Evolutionary conservation across 2,888 invertebrate genomes (phyloP).

Genomic region (Steinernema hermaphroditum): DNA sequence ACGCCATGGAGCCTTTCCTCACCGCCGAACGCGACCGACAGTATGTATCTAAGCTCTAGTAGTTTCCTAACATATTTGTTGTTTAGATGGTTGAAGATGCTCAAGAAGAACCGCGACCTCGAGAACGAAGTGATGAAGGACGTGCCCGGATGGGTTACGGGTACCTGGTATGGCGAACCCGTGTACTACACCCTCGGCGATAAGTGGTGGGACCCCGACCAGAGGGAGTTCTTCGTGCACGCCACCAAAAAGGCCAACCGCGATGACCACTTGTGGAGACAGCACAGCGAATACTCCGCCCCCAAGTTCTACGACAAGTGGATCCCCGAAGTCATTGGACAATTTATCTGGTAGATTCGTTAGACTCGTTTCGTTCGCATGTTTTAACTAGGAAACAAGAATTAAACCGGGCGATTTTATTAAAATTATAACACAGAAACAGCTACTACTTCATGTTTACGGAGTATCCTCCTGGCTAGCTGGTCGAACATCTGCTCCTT

Average conservation of each 20-base stretch:
- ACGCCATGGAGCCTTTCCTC: constrained; percentile 64
- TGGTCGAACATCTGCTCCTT: constrained; percentile 58
- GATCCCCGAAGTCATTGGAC: constrained; percentile 54
- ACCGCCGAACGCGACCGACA: constrained; percentile 64
- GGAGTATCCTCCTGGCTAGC: constrained; percentile 60
- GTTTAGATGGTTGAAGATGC: constrained; percentile 60
- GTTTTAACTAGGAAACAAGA: constrained; percentile 22
- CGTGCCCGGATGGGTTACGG: constrained; percentile 68
- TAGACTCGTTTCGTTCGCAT: constrained; percentile 8
- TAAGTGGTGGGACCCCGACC: constrained; percentile 65
- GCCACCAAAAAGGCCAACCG: constrained; percentile 41
- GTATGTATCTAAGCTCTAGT: constrained; percentile 38
- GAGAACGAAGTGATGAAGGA: constrained; percentile 70
- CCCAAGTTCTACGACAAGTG: constrained; percentile 65
- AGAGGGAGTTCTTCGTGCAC: constrained; percentile 56
- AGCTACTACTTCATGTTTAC: constrained; percentile 52
- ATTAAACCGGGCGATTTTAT: constrained; percentile 9
- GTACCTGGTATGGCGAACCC: constrained; percentile 69
- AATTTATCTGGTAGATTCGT: constrained; percentile 55
- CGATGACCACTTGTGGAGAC: constrained; percentile 52
- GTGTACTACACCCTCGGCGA: constrained; percentile 67
- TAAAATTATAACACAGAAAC: background rate
- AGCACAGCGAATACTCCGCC: constrained; percentile 60
- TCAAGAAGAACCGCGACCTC: constrained; percentile 68
- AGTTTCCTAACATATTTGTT: background rate